Base-by-base conservation (phyloP, 1,140 invertebrate genomes). In the Ceratina australensis region DNA sequence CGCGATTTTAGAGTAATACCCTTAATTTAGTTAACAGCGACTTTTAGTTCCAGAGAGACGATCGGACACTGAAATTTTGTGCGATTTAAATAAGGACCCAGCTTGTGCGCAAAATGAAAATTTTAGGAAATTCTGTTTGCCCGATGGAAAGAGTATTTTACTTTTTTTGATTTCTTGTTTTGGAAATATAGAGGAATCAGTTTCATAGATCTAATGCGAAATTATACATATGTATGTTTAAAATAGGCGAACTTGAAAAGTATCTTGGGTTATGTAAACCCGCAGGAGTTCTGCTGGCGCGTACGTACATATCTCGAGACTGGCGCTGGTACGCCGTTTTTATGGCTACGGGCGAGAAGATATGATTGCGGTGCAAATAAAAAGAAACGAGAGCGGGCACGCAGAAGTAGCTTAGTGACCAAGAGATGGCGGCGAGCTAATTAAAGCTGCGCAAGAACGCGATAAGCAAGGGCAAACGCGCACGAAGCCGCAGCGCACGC, bases 401-500 rank as follows among this genome's bases (percentile, higher is more conserved):
- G n/a, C 33, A 67, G 63, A 56, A 73, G 28, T 33, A 22, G 20
- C 16, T 20, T 60, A 60, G 61, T n/a, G 42, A 61, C 56, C 66
- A 52, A 61, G 74, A 61, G 66, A 77, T 77, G 74, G 66, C 57
- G 74, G 66, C 74, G 33, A 77, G 57, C 49, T 77, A 77, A 77
- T 77, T 77, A 77, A 71, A 75, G 64, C 57, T 71, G 66, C 28
- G 67, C 57, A 78, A 78, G 69, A 78, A 72, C n/a, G 50, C 15
- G 69, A 78, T 78, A 78, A 78, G 69, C 50, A 73, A 78, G 60
- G 69, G 69, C 60, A 64, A 78, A 56, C 76, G 59, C 52, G 69
- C 76, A 65, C 59, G 61, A 18, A 64, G 64, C 28, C 18, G 78
- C 57, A 75, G 60, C 72, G 63, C 72, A 74, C 64, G 72, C 72